Percentiles rank a stretch among this genome's conserved stretches.
Evolutionary conservation across 1,140 invertebrate species (phyloP).

Genomic region (Lordiphosa mommai): DNA sequence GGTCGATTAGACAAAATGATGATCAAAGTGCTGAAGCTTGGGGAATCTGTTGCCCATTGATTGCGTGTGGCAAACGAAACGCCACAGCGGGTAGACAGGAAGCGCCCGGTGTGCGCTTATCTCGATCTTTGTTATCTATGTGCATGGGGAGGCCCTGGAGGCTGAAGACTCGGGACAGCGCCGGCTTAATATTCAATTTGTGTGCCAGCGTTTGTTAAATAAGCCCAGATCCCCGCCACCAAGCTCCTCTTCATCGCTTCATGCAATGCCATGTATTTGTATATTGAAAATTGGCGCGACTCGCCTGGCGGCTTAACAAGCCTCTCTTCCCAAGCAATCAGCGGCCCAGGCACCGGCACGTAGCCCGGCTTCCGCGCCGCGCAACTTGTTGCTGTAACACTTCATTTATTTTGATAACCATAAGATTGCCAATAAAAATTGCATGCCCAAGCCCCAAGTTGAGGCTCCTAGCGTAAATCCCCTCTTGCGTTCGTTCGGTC

Average conservation of each 20-base stretch:
- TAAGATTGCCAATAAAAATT: conserved; percentile 71
- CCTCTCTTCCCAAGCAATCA: conserved; percentile 34
- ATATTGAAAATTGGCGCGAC: conserved; percentile 51
- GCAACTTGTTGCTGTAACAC: conserved; percentile 69
- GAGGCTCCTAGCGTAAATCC: conserved; percentile 8
- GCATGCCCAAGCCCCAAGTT: conserved; percentile 15
- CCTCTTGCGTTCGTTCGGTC: conserved; percentile 17
- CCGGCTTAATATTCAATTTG: conserved; percentile 74
- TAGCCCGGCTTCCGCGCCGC: conserved; percentile 58
- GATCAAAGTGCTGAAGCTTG: conserved; percentile 62
- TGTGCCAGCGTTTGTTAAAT: conserved; percentile 63
- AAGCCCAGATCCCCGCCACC: conserved; percentile 2
- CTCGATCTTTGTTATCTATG: conserved; percentile 59
- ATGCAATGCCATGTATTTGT: conserved; percentile 56
- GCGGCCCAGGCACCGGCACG: conserved; percentile 41
- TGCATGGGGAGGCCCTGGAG: conserved; percentile 1
- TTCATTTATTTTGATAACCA: conserved; percentile 78
- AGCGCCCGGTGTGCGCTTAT: conserved; percentile 55
- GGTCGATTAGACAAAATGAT: conserved; percentile 71
- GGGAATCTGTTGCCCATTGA: conserved; percentile 20
- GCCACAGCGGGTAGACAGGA: conserved; percentile 57
- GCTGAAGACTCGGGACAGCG: conserved; percentile 7
- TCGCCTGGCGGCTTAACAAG: conserved; percentile 33
- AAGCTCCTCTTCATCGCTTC: not conserved
- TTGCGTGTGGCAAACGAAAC: conserved; percentile 69